Conservation (phyloP, 1,140 invertebrate species). For the Drosophila gunungcola region DNA sequence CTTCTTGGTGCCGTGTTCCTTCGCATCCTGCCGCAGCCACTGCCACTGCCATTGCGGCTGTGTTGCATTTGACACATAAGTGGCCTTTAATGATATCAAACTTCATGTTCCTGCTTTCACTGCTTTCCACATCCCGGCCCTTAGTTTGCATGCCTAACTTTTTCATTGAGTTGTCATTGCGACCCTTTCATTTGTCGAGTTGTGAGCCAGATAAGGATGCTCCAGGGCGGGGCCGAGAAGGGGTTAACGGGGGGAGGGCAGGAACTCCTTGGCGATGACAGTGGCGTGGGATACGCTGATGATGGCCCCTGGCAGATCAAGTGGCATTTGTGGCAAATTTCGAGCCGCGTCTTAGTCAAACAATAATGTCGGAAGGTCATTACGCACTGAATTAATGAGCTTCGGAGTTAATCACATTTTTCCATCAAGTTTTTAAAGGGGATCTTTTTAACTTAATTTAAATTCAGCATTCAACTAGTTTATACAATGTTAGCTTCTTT, state of each 20-base stretch:
- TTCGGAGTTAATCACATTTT: not conserved
- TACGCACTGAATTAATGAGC: slow-evolving; percentile 6
- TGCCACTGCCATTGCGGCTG: slow-evolving; percentile 43
- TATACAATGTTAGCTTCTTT: not conserved
- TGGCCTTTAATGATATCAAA: slow-evolving; percentile 78
- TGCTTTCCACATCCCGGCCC: slow-evolving; percentile 39
- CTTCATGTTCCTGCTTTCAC: slow-evolving; percentile 58
- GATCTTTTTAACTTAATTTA: not conserved
- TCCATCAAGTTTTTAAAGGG: not conserved
- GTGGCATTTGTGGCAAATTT: slow-evolving; percentile 39
- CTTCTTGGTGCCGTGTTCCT: slow-evolving; percentile 29
- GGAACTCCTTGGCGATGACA: slow-evolving; percentile 14
- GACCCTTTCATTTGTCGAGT: slow-evolving; percentile 63
- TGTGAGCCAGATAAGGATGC: slow-evolving; percentile 51
- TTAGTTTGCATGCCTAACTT: slow-evolving; percentile 72
- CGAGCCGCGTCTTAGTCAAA: slow-evolving; percentile 9
- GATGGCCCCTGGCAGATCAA: slow-evolving; percentile 15
- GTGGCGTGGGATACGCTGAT: slow-evolving; percentile 15
- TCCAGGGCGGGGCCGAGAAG: not conserved
- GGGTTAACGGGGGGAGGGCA: slow-evolving; percentile 1
- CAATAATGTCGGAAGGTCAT: slow-evolving; percentile 38
- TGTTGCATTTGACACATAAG: slow-evolving; percentile 76
- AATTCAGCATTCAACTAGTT: too few species aligned
- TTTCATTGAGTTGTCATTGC: slow-evolving; percentile 68
- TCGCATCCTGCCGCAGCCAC: slow-evolving; percentile 14